A percentile compares a stretch with the other conserved stretches of the same genome.
phyloP scores from a whole-genome alignment of 2,888 invertebrate species.

The Folsomia manolachei region DNA sequence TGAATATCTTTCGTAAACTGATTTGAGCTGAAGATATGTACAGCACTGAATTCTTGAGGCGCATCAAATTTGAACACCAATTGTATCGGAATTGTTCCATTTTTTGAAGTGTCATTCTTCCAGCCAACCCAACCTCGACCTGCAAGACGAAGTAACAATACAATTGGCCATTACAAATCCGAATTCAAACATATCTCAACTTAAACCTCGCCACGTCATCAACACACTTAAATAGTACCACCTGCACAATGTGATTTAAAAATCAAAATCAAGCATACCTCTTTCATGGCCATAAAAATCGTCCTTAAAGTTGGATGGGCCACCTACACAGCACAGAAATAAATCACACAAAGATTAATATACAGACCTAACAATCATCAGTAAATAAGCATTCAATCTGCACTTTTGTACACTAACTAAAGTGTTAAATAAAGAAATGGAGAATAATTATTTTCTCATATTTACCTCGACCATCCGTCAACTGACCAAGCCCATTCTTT shows the following conservation, averaged over 20 bases:
- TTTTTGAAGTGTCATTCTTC: conserved; percentile 70
- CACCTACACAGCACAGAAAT: no score
- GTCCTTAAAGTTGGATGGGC: conserved; percentile 70
- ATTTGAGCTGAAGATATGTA: conserved; percentile 80
- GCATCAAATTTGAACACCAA: conserved; percentile 79
- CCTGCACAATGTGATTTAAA: no score
- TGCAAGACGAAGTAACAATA: conserved; percentile 44
- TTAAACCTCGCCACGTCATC: neutral
- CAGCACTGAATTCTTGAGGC: conserved; percentile 78
- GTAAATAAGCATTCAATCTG: no score
- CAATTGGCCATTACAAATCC: conserved; percentile 5
- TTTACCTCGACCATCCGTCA: conserved; percentile 71
- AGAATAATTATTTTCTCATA: no score
- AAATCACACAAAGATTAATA: no score
- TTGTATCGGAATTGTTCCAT: conserved; percentile 61
- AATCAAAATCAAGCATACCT: conserved; percentile 52
- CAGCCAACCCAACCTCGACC: conserved; percentile 87
- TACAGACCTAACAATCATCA: no score
- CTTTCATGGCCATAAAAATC: conserved; percentile 63
- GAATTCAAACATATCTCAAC: neutral
- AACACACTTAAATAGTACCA: conserved; percentile 2
- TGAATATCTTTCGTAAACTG: conserved; percentile 79
- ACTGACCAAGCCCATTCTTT: conserved; percentile 75
- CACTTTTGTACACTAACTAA: no score
- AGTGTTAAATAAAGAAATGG: no score